Conservation (phyloP, 1,140 invertebrate genomes). For the Nymphalis io region DNA sequence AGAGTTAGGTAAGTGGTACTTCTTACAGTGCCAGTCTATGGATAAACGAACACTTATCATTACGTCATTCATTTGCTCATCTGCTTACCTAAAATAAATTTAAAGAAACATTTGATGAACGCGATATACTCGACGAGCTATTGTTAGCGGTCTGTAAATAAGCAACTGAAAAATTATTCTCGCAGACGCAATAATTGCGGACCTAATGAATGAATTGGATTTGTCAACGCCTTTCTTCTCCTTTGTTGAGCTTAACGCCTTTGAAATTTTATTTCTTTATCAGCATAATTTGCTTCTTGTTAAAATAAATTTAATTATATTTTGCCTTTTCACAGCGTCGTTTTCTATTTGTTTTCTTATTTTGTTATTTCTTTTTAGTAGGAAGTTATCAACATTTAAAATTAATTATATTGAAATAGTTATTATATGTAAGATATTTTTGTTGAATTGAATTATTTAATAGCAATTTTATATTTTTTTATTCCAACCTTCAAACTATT, state of each 20-base stretch:
- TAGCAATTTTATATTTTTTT: too few relatives aligned
- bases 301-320: conserved; percentile 7
- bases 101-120: not conserved
- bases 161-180: conserved; percentile 21
- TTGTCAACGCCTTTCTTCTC: conserved; percentile 19
- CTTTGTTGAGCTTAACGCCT: conserved; percentile 5
- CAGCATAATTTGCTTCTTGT: conserved; percentile 11
- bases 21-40: too few relatives aligned
- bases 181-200: conserved; percentile 26
- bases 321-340: not conserved
- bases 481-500: too few relatives aligned
- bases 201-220: conserved; percentile 26
- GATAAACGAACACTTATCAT: too few relatives aligned
- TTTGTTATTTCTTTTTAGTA: not conserved
- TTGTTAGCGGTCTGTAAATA: conserved; percentile 11
- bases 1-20: too few relatives aligned
- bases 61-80: too few relatives aligned
- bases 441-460: too few relatives aligned
- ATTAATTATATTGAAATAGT: too few relatives aligned
- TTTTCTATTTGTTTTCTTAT: conserved; percentile 1
- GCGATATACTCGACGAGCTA: not conserved
- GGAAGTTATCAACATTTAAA: not conserved
- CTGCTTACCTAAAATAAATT: not conserved
- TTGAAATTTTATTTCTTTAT: conserved; percentile 9
- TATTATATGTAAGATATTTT: too few relatives aligned